Base-by-base conservation (phyloP, 2,113 vertebrate genomes). In the Manacus vitellinus region DNA sequence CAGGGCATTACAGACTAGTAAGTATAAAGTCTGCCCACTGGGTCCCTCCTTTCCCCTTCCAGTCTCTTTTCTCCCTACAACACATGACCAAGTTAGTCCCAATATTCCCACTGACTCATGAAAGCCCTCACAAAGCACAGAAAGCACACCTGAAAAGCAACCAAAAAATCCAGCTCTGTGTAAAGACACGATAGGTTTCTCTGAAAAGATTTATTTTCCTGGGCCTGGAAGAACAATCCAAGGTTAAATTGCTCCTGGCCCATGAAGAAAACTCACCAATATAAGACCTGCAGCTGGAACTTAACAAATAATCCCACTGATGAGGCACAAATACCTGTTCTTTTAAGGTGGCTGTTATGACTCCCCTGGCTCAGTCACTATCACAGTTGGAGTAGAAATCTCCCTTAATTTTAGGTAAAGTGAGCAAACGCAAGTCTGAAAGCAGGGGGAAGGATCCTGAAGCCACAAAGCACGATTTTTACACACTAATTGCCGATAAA, bases 131-230 rank as follows among this genome's bases (percentile, higher is more conserved):
- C 28, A 54, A 87, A 54, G n/a, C 23, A 68, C 3, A 3, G 18
- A 80, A 63, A 77, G 37, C 41, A 55, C 85, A 88, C 59, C 75
- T 83, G 72, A 92, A 95, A 90, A 88, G 55, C 59, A 73, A 85
- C 43, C 4, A 9, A 70, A 68, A 67, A 94, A 56, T 39, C n/a
- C 39, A 76, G 31, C 54, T 46, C 43, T 4, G 0, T 14, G 8
- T 63, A 83, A n/a, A 1, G 1, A 3, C 24, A 49, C 0, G 7
- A 47, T 43, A 63, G 30, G 24, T 62, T 92, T 59, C 28, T 62
- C 88, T 49, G 41, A 55, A 70, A 63, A 8, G 23, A 25, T 67
- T 76, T 54, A 21, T 77, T 71, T 66, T 39, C 56, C 72, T 37
- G 55, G 46, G 39, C 33, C 47, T 65, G 43, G 44, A 91, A 72